phyloP scores from a whole-genome alignment of 2,797 vertebrate species.

The Aratinga solstitialis region DNA sequence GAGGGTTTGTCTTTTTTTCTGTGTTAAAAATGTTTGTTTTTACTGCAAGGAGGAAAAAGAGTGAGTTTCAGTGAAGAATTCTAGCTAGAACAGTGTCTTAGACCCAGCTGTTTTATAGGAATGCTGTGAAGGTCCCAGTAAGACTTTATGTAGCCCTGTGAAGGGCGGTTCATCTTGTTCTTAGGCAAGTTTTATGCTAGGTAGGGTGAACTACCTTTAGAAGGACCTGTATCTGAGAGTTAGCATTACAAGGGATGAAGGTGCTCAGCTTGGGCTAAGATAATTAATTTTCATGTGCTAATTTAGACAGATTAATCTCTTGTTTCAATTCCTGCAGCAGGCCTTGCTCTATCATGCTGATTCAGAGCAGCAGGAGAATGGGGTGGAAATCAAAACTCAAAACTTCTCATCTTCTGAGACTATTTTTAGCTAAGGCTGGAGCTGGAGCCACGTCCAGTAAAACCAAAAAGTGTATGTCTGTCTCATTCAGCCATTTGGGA shows the following conservation, averaged over 20 bases:
- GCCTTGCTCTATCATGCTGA: rapidly evolving
- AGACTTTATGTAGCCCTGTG: neutral
- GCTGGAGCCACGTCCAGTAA: neutral
- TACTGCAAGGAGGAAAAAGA: neutral
- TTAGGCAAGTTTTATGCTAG: neutral
- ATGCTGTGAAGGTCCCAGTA: neutral
- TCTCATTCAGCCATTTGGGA: rapidly evolving
- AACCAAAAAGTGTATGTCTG: neutral
- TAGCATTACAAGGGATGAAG: too few relatives aligned
- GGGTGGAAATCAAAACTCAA: neutral
- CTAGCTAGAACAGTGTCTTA: neutral
- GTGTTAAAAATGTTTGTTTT: rapidly evolving
- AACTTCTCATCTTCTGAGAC: neutral
- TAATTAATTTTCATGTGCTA: neutral
- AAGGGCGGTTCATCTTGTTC: neutral
- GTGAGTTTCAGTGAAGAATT: neutral
- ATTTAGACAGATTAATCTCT: neutral
- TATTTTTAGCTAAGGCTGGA: neutral
- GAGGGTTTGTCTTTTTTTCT: neutral
- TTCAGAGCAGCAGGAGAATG: rapidly evolving
- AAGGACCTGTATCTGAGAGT: neutral
- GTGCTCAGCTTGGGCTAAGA: neutral
- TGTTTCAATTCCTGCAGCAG: neutral
- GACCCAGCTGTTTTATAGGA: neutral
- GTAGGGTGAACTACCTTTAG: neutral